Evolutionary conservation across 2,113 vertebrate species (phyloP).

Genomic region (Epinephelus fuscoguttatus): DNA sequence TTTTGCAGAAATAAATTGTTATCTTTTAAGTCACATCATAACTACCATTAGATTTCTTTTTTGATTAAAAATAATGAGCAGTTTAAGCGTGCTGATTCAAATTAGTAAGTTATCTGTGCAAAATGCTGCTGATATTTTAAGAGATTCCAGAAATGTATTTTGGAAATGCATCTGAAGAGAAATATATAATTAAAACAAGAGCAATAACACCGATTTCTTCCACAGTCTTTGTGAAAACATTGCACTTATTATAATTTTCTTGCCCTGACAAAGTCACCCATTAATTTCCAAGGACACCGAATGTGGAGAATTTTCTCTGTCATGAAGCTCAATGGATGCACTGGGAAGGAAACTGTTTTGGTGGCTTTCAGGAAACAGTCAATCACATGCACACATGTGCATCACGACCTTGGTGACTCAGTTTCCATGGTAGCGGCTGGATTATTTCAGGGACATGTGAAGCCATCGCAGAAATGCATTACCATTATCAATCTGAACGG

Average conservation of each 20-base stretch:
- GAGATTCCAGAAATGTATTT: background rate
- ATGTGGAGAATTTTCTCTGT: background rate
- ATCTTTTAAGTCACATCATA: too few species aligned
- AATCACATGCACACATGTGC: background rate
- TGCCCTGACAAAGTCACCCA: too few species aligned
- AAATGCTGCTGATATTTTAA: background rate
- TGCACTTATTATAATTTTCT: too few species aligned
- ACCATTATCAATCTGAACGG: background rate
- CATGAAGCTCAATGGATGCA: background rate
- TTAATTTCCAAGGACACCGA: too few species aligned
- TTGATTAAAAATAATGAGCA: too few species aligned
- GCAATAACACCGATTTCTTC: too few species aligned
- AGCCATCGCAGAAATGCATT: background rate
- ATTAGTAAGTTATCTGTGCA: background rate
- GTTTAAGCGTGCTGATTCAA: too few species aligned
- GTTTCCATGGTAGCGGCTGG: conserved; percentile 9
- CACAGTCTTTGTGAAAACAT: too few species aligned
- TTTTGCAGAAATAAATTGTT: too few species aligned
- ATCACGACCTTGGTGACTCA: background rate
- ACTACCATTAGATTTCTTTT: too few species aligned
- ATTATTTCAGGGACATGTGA: background rate
- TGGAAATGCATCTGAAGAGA: background rate
- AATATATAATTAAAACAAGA: too few species aligned
- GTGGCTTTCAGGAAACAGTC: background rate
- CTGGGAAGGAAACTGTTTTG: background rate